Conservation (phyloP, 2,797 vertebrate species). For the Neolamprologus multifasciatus region DNA sequence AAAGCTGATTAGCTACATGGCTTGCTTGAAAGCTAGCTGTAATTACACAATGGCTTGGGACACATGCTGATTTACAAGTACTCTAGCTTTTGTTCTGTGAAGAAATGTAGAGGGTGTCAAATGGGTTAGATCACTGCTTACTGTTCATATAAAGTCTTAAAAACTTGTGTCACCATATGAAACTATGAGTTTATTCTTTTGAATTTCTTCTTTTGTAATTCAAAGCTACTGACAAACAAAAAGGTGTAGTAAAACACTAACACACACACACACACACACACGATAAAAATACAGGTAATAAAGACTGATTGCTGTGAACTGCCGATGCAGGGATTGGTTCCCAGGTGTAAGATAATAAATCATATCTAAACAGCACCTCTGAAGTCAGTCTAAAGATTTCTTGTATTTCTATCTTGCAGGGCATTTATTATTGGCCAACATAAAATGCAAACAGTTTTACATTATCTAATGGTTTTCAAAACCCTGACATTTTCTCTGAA, state of each 20-base stretch:
- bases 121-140: neutral
- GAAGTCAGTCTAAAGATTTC: neutral
- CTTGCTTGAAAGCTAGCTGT: conserved; percentile 55
- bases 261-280: neutral
- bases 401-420: neutral
- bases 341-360: neutral
- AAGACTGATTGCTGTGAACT: neutral
- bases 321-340: neutral
- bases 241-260: neutral
- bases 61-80: conserved; percentile 30
- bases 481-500: neutral
- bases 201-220: conserved; percentile 3
- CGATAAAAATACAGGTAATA: neutral
- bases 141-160: neutral
- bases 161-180: neutral
- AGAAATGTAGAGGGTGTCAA: conserved; percentile 1
- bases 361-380: neutral
- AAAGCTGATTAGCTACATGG: conserved; percentile 70
- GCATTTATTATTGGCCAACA: neutral
- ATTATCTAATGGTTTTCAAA: neutral
- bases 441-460: neutral
- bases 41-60: conserved; percentile 53
- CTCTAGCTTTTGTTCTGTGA: conserved; percentile 5
- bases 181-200: neutral
- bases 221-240: conserved; percentile 27